These are phyloP conservation scores for Pseudopleuronectes americanus DNA, from an alignment of 2,797 vertebrate genomes.

Conservation along the genomic window DNA sequence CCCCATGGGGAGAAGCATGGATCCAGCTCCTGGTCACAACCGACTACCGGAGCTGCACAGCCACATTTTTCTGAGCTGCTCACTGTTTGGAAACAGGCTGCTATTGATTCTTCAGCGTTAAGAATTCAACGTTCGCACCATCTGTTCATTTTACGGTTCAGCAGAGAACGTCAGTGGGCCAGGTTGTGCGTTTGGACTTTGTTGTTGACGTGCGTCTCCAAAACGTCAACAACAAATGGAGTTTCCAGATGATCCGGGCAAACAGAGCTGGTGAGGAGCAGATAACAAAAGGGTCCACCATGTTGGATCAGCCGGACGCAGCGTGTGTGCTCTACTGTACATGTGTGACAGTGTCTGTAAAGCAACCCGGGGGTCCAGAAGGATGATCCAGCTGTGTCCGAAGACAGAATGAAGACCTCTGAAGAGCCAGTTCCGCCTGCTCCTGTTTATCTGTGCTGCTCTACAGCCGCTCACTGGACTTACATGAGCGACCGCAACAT, in stretches of 20 bases:
- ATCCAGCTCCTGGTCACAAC: constrained; percentile 30
- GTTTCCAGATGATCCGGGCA: constrained; percentile 72
- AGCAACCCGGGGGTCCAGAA: constrained; percentile 64
- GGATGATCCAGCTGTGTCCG: constrained; percentile 75
- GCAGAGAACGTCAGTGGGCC: constrained; percentile 35
- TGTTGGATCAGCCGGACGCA: constrained; percentile 61
- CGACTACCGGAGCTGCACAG: constrained; percentile 26
- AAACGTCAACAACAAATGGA: constrained; percentile 55
- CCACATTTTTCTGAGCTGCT: constrained; percentile 52
- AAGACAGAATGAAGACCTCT: constrained; percentile 69
- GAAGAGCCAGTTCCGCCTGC: constrained; percentile 49
- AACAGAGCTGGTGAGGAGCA: constrained; percentile 72
- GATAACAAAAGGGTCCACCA: constrained; percentile 74
- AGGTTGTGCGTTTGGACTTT: constrained; percentile 62
- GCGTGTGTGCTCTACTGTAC: constrained; percentile 47
- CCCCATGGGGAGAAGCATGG: constrained; percentile 14
- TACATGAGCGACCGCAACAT: constrained; percentile 36
- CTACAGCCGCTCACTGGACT: constrained; percentile 41
- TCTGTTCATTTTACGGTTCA: constrained; percentile 68
- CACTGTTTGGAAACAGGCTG: constrained; percentile 60
- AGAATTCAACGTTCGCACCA: constrained; percentile 62
- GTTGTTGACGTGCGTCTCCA: constrained; percentile 62
- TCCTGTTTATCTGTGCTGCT: constrained; percentile 51
- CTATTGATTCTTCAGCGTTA: constrained; percentile 65
- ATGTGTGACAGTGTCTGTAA: constrained; percentile 41